These are phyloP conservation scores for Lacanobia oleracea DNA, from an alignment of 2,888 invertebrate species.

Conservation along the genomic window DNA sequence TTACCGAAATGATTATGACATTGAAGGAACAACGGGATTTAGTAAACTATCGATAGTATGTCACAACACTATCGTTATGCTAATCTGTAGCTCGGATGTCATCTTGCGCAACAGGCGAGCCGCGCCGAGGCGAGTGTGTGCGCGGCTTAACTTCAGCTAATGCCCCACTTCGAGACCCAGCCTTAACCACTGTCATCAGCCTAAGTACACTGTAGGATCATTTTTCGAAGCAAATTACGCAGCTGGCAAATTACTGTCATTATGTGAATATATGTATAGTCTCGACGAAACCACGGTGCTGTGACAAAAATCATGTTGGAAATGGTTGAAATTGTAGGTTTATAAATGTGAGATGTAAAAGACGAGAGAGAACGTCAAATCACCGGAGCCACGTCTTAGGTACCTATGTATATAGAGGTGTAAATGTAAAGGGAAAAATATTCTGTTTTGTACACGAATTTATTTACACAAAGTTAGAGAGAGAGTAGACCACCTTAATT, in stretches of 20 bases:
- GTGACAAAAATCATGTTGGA: constrained; percentile 60
- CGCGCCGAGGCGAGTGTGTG: constrained; percentile 78
- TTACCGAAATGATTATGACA: background rate
- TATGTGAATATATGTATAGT: constrained; percentile 58
- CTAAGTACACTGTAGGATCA: constrained; percentile 65
- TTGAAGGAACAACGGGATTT: background rate
- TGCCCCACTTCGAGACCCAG: constrained; percentile 78
- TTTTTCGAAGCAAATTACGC: constrained; percentile 70
- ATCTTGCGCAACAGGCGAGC: constrained; percentile 89
- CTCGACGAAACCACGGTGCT: constrained; percentile 47
- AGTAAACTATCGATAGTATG: constrained; percentile 57
- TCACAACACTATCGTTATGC: constrained; percentile 83
- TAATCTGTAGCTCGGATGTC: constrained; percentile 88
- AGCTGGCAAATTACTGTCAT: constrained; percentile 65
- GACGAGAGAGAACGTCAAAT: constrained; percentile 24
- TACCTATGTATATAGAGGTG: background rate
- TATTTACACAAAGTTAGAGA: constrained; percentile 2
- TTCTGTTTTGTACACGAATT: constrained; percentile 12
- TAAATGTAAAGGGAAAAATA: constrained; percentile 6
- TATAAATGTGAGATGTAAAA: constrained; percentile 40
- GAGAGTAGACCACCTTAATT: background rate
- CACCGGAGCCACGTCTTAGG: background rate
- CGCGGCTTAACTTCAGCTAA: constrained; percentile 83
- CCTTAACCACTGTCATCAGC: constrained; percentile 73
- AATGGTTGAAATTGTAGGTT: constrained; percentile 52